Evolutionary conservation across 1,140 invertebrate genomes (phyloP), one percentile per base, ranked within the genome.

Genomic region (Anagrus nilaparvatae): DNA sequence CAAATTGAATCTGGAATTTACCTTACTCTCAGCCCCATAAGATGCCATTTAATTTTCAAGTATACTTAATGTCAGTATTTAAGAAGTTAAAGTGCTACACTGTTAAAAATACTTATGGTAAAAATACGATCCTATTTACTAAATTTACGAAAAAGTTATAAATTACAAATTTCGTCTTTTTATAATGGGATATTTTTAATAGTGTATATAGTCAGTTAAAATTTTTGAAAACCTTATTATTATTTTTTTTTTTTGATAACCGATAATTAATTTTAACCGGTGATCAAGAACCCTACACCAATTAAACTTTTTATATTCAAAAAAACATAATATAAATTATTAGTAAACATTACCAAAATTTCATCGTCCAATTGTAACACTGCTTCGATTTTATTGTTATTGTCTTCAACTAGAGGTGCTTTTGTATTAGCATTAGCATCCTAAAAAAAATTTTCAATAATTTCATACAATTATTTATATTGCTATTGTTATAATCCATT

Each of bases 361-460:
- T 34, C 9, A 12, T 44, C 36, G 17, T 40, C 31, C 31, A 29
- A 19, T 36, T 21, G 38, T 4, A 18, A n/a, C 8, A 20, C 4
- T 36, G 29, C 13, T 41, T 28, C 7, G 35, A 13, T 9, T 25
- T 43, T 9, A 30, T 43, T 45, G 47, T 43, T 18, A 7, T 27
- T 47, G 20, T 16, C 25, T 9, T 45, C 43, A 14, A 3, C 24
- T n/a, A n/a, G n/a, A 8, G 31, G 13, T 31, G 40, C 25, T 27
- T 46, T 38, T 4, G 23, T 28, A 31, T 42, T 35, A 4, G 30
- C 24, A 20, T 37, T 39, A 17, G 27, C 28, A 14, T 35, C 38
- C 39, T 46, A 14, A 35, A 40, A 39, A 18, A 39, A 14, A 13
- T 14, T 25, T 25, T 25, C 24, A 25, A 25, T 25, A 25, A 7